Base-by-base conservation (phyloP, 2,888 invertebrate species). In the Scaptomyza reducta region DNA sequence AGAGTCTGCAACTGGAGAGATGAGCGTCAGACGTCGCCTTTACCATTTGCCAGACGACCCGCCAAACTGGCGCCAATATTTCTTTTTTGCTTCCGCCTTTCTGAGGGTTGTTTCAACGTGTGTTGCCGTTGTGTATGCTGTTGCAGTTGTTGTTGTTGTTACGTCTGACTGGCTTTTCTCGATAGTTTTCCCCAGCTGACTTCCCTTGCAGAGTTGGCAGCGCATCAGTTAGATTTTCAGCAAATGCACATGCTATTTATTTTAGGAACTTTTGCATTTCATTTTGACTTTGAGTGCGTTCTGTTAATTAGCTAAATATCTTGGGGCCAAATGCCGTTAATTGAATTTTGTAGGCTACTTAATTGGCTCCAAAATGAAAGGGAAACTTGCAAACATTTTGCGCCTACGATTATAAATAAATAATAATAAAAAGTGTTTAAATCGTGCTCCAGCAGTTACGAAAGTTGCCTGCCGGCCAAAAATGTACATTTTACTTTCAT, bases 41-140 rank as follows among this genome's bases (percentile, higher is more conserved):
- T 51, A 31, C 61, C 55, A 61, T 49, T 49, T 58, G 79, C 65
- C 78, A 84, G 81, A 80, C 79, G 77, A 65, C 67, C 69, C 86
- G 83, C 55, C 84, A 79, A 68, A 72, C 54, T 74, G 84, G 74
- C 84, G 84, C 86, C 86, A 70, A 74, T 78, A 70, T 76, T 76
- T 22, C 3, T 65, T 65, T 69, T 60, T 65, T 47, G 55, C 47
- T 46, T 74, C 62, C 44, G 50, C 64, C 29, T 59, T 71, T 16
- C 18, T 50, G 29, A 44, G 61, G 70, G 61, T 61, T 57, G 61
- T 25, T 61, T 22, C 35, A 47, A 25, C 57, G 41, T 47, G 29
- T 58, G 65, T 71, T 68, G 55, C n/a, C n/a, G n/a, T n/a, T 38
- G 14, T 38, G 25, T 35, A n/a, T n/a, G n/a, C n/a, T n/a, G n/a